A percentile compares a stretch with the other conserved stretches of the same genome.
phyloP scores from a whole-genome alignment of 2,888 invertebrate genomes.

The Argyresthia goedartella region DNA sequence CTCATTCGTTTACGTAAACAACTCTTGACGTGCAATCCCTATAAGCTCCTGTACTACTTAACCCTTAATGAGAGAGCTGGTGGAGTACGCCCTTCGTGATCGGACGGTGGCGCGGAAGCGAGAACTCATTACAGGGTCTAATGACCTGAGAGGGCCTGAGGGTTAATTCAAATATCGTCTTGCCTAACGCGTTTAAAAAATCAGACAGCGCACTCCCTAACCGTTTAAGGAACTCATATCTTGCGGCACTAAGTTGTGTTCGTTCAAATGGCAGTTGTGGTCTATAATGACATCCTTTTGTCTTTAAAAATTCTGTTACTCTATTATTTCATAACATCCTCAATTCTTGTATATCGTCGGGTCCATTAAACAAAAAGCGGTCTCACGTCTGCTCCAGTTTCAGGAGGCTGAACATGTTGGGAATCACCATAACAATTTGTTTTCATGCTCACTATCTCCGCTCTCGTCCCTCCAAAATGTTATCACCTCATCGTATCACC shows the following conservation, averaged over 20 bases:
- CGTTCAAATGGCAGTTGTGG: too few species aligned
- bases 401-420: constrained; percentile 12
- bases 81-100: constrained; percentile 32
- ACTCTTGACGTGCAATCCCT: constrained; percentile 30
- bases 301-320: too few species aligned
- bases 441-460: constrained; percentile 40
- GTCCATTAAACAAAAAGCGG: too few species aligned
- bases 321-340: too few species aligned
- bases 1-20: constrained; percentile 34
- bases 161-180: constrained; percentile 41
- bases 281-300: too few species aligned
- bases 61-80: constrained; percentile 45
- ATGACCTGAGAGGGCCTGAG: constrained; percentile 46
- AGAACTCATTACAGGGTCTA: constrained; percentile 52
- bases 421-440: constrained; percentile 42
- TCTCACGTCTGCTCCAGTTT: not conserved
- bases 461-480: constrained; percentile 38
- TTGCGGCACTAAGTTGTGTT: too few species aligned
- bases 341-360: too few species aligned
- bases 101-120: constrained; percentile 47
- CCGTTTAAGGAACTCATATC: too few species aligned
- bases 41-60: constrained; percentile 22
- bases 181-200: constrained; percentile 2
- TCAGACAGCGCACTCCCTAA: too few species aligned
- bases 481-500: constrained; percentile 61